phyloP scores from a whole-genome alignment of 1,140 invertebrate genomes.

The Stegodyphus mimosarum region DNA sequence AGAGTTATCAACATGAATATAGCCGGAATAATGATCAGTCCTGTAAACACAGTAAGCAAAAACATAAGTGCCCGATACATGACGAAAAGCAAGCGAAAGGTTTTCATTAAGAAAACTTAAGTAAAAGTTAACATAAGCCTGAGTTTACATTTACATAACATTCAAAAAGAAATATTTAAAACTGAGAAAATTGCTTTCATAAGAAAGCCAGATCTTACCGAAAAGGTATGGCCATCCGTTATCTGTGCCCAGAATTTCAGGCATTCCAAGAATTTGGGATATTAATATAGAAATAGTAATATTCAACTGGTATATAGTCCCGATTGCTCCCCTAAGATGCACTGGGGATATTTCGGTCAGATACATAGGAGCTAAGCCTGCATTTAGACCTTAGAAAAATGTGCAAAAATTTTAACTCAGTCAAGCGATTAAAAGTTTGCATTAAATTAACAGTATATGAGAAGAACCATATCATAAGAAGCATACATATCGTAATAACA shows the following conservation, averaged over 20 bases:
- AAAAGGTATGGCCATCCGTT: slow-evolving; percentile 72
- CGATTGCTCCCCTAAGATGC: slow-evolving; percentile 83
- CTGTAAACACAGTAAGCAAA: no score
- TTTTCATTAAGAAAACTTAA: no score
- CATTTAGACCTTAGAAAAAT: slow-evolving; percentile 71
- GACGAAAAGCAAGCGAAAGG: no score
- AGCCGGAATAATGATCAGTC: background rate
- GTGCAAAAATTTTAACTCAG: no score
- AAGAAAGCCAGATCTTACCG: slow-evolving; percentile 63
- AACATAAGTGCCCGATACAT: no score
- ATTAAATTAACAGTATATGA: no score
- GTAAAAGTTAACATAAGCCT: no score
- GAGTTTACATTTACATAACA: no score
- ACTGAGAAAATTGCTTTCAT: background rate
- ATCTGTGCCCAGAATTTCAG: slow-evolving; percentile 77
- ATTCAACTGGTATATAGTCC: slow-evolving; percentile 87
- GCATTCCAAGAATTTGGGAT: slow-evolving; percentile 76
- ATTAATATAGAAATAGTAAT: slow-evolving; percentile 88
- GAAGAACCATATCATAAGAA: no score
- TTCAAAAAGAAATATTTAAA: no score
- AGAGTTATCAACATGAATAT: slow-evolving; percentile 66
- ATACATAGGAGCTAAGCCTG: slow-evolving; percentile 87
- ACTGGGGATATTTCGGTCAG: slow-evolving; percentile 86
- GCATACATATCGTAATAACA: no score
- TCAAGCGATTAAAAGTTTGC: no score